Conservation (phyloP, 1,140 invertebrate genomes). For the Pachypsylla venusta region DNA sequence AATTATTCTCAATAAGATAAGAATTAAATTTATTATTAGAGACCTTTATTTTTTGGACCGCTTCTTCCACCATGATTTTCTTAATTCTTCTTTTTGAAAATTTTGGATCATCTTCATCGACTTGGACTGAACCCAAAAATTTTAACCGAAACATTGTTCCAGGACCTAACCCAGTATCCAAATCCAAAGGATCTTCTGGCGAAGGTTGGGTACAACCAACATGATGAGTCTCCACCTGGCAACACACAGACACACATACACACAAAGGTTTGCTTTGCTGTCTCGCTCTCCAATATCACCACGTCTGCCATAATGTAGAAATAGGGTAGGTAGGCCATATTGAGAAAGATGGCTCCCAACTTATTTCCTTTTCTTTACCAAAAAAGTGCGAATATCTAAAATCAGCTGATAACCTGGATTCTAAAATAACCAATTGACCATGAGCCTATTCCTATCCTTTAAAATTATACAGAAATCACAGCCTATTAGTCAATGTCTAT, state of each 20-base stretch:
- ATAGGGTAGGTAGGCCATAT: too few relatives aligned
- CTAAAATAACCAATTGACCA: too few relatives aligned
- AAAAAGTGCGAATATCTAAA: too few relatives aligned
- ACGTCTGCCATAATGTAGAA: too few relatives aligned
- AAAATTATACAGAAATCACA: too few relatives aligned
- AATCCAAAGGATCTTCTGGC: conserved; percentile 16
- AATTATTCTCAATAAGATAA: background rate
- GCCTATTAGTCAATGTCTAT: too few relatives aligned
- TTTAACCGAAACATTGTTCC: conserved; percentile 63
- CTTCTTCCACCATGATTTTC: conserved; percentile 90
- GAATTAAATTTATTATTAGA: background rate
- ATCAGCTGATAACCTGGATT: too few relatives aligned
- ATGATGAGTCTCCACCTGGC: conserved; percentile 22
- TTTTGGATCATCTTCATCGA: conserved; percentile 57
- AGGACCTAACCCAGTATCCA: conserved; percentile 30
- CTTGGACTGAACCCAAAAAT: conserved; percentile 69
- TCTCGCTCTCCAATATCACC: too few relatives aligned
- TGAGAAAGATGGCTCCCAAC: too few relatives aligned
- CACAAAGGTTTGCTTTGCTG: too few relatives aligned
- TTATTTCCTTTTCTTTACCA: too few relatives aligned
- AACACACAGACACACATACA: conserved; percentile 17
- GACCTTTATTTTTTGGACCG: conserved; percentile 93
- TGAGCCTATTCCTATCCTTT: too few relatives aligned
- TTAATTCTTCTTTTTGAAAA: conserved; percentile 57
- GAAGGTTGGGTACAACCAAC: conserved; percentile 31